Evolutionary conservation across 2,797 vertebrate genomes (phyloP), one percentile per base, ranked within the genome.

Genomic region (Sebastes steindachneri): DNA sequence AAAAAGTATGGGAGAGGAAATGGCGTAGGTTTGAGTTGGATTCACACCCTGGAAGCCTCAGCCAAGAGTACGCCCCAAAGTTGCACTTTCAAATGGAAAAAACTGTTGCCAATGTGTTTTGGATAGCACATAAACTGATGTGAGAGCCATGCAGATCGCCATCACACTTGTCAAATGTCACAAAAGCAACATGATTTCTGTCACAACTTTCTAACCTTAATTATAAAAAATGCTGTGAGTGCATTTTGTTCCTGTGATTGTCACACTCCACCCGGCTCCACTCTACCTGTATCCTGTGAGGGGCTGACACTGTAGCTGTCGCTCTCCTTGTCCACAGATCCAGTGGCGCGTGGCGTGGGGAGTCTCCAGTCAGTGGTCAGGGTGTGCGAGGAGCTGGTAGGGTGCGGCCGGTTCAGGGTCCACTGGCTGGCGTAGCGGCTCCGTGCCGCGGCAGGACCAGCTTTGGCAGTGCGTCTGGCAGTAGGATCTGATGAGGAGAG

Each of bases 281-380:
- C 35, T 51, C 37, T 90, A 99, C 98, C 98, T 96, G 98, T 99
- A 88, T 99, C 98, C 92, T 99, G 98, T 0, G 98, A 99, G 9
- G 98, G 98, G 92, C 98, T 99, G 94, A 99, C 98, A 0, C 98
- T 99, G 96, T 99, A 99, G 94, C 98, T 99, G 94, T 99, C 98
- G 0, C 98, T 99, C 86, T 99, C 98, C 89, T 99, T 99, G 95
- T 99, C 99, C 90, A 99, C 97, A 0, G 99, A 99, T 11, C 98
- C 98, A 0, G 97, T 91, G 21, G 98, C 97, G 1, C 98, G 95
- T 1, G 99, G 99, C 0, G 98, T 99, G 12, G 98, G 97, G 33
- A 99, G 96, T 91, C 99, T 97, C 98, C 98, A 99, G 94, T 99
- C 98, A 0, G 98, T 99, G 90, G 97, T 98, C 85, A 99, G 96